Base-by-base conservation (phyloP, 2,888 invertebrate species). In the Pristionchus exspectatus region DNA sequence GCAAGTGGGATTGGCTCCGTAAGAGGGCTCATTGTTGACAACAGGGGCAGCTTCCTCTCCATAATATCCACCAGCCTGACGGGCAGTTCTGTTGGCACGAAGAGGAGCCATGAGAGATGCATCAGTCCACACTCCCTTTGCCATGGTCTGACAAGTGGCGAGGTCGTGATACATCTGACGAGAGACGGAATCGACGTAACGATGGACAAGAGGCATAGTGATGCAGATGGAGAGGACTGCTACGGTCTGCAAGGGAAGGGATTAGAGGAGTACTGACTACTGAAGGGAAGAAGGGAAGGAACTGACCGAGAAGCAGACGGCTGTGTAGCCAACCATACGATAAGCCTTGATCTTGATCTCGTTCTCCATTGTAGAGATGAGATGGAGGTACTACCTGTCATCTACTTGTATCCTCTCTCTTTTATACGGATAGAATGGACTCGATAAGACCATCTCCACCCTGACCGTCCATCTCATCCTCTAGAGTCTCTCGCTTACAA, bases 1-100 rank as follows among this genome's bases (percentile, higher is more conserved):
- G 90, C 93, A 93, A 63, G 88, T 88, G 33, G 87, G 89, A 18
- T 88, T 89, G 54, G 81, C 84, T 14, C n/a, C 30, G 83, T 89
- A 89, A 18, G 74, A 21, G n/a, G 88, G 77, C 38, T 59, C 77
- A 27, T 38, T 44, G 88, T 88, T 77, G 77, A 63, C 33, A 56
- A 38, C 66, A 38, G 74, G 72, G 87, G 66, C 69, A 50, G 87
- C 69, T 21, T 72, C 88, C 56, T 54, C 88, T 16, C 50, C 44
- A 21, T 56, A 89, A 66, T 89, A 56, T 63, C 66, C 38, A 33
- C 83, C 89, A 50, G 85, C 33, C 72, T 85, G 83, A 72, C 89
- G 89, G 69, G 89, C 89, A 72, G 89, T 89, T 59, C 89, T 85
- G 84, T 89, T 89, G 85, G 66, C 54, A 54, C 54, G 54, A n/a